These are phyloP conservation scores for Aspidiotus destructor DNA, from an alignment of 2,888 invertebrate genomes.

Conservation along the genomic window DNA sequence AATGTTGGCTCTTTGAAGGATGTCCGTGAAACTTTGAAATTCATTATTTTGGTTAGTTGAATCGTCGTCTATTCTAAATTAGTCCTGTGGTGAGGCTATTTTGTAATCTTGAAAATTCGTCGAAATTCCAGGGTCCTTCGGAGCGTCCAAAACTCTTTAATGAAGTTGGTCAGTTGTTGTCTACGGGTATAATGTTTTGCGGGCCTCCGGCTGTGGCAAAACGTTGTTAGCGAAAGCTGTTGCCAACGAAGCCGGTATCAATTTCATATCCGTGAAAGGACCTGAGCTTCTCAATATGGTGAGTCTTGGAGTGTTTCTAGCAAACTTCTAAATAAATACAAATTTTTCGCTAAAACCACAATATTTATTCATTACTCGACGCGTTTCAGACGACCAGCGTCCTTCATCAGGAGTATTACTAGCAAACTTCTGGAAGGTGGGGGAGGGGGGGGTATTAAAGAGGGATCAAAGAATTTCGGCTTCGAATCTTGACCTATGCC, in stretches of 20 bases:
- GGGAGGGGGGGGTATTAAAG: too few species aligned
- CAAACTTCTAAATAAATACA: too few species aligned
- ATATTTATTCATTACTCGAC: too few species aligned
- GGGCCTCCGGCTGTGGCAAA: conserved; percentile 97
- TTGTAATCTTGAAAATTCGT: conserved; percentile 1
- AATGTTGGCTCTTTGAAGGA: conserved; percentile 86
- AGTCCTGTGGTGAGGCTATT: neutral
- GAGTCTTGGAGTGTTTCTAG: conserved; percentile 37
- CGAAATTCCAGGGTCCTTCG: conserved; percentile 66
- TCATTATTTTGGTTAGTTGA: conserved; percentile 65
- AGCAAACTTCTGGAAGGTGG: too few species aligned
- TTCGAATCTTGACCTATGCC: too few species aligned
- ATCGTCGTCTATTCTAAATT: neutral
- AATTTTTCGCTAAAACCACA: too few species aligned
- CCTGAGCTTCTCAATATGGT: conserved; percentile 97
- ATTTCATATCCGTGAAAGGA: conserved; percentile 97
- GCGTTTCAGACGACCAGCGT: too few species aligned
- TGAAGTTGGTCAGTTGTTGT: conserved; percentile 64
- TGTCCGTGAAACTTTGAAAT: conserved; percentile 78
- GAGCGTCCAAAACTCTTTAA: conserved; percentile 71
- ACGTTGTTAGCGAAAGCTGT: conserved; percentile 95
- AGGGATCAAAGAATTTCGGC: too few species aligned
- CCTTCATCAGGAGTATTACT: too few species aligned
- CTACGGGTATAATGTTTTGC: conserved; percentile 85
- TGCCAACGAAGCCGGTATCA: conserved; percentile 96